Conservation (phyloP, 2,888 invertebrate species). For the Drosophila leonis region DNA sequence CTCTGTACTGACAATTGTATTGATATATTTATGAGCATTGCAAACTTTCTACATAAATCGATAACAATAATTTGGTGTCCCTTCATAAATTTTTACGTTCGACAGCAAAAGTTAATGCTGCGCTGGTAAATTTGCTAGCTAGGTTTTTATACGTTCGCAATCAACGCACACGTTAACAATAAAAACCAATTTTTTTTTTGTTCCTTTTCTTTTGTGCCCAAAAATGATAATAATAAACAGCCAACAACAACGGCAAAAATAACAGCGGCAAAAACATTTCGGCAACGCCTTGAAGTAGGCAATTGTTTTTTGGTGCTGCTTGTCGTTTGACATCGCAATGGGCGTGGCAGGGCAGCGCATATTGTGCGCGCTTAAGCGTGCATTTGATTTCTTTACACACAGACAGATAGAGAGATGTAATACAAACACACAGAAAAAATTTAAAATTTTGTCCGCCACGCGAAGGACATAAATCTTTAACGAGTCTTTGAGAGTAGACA, state of each 20-base stretch:
- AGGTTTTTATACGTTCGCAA: constrained; percentile 21
- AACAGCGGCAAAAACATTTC: constrained; percentile 1
- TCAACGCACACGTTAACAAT: constrained; percentile 59
- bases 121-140: constrained; percentile 15
- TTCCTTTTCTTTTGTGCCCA: neutral
- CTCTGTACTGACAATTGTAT: neutral
- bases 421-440: constrained; percentile 35
- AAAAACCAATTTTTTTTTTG: constrained; percentile 42
- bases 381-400: constrained; percentile 57
- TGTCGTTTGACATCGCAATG: constrained; percentile 39
- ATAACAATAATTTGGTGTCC: neutral
- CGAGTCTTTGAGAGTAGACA: constrained; percentile 44
- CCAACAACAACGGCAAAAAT: constrained; percentile 3
- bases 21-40: neutral
- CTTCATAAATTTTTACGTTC: constrained; percentile 4
- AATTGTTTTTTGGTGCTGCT: constrained; percentile 66
- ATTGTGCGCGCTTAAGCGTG: constrained; percentile 45
- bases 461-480: constrained; percentile 74
- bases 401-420: constrained; percentile 11
- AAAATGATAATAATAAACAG: constrained; percentile 56
- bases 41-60: neutral
- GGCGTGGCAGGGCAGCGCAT: constrained; percentile 17
- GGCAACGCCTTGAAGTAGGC: constrained; percentile 51
- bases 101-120: neutral
- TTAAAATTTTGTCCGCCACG: constrained; percentile 63